Conservation (phyloP, 2,113 vertebrate genomes). For the Calyptommatus sinebrachiatus region DNA sequence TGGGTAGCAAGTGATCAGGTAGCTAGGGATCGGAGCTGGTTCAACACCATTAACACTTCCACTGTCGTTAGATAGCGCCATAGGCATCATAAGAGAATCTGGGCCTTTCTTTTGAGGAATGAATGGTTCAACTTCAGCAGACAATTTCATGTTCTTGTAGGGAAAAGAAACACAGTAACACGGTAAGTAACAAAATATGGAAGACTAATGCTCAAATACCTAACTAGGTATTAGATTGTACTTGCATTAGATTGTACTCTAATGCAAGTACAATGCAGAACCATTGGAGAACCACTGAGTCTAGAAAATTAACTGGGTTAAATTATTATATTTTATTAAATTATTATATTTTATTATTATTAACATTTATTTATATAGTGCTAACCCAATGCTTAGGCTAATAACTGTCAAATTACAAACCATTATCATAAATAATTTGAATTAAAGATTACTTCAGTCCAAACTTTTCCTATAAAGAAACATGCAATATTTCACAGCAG, state of each 20-base stretch:
- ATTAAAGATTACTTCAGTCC: no score
- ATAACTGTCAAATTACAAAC: no score
- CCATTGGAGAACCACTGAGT: no score
- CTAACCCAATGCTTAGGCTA: no score
- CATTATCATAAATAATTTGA: no score
- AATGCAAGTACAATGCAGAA: no score
- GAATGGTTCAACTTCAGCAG: constrained; percentile 97
- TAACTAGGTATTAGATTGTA: background rate
- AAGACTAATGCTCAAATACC: background rate
- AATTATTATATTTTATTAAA: background rate
- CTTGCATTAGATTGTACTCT: background rate
- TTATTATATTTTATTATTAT: background rate
- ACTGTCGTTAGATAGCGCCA: constrained; percentile 85
- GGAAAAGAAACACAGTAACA: constrained; percentile 33
- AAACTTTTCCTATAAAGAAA: no score
- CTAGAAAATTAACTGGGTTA: background rate
- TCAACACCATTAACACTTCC: constrained; percentile 82
- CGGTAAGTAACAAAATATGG: background rate
- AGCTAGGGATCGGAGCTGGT: constrained; percentile 92
- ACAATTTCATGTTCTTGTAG: constrained; percentile 93
- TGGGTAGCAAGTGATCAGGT: constrained; percentile 97
- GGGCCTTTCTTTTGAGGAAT: constrained; percentile 95
- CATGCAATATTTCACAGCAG: no score
- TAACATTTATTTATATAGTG: no score
- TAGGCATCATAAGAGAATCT: constrained; percentile 86